Conservation (phyloP, 1,140 invertebrate genomes). For the Trichonephila clavata region DNA sequence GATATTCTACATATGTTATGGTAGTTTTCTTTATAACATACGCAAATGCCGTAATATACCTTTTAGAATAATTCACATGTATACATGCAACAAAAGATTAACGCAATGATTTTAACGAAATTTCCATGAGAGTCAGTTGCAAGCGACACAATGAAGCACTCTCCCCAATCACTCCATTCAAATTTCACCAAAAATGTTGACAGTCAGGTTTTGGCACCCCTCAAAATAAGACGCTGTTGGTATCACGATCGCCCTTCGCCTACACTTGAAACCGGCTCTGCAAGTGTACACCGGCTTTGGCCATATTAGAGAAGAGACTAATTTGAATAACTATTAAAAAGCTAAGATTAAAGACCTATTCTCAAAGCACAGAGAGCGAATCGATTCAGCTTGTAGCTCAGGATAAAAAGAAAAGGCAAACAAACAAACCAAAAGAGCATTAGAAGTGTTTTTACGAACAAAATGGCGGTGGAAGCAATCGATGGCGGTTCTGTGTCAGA, state of each 20-base stretch:
- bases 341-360: not conserved
- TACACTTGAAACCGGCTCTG: slow-evolving; percentile 21
- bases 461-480: not conserved
- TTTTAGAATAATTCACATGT: too few relatives aligned
- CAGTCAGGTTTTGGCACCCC: slow-evolving; percentile 24
- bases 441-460: not conserved
- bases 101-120: not conserved
- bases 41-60: too few relatives aligned
- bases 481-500: too few relatives aligned
- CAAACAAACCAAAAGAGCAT: too few relatives aligned
- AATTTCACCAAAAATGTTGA: slow-evolving; percentile 26
- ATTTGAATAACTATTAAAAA: slow-evolving; percentile 35
- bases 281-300: not conserved
- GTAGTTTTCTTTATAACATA: too few relatives aligned
- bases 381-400: too few relatives aligned
- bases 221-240: not conserved
- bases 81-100: too few relatives aligned
- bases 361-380: too few relatives aligned
- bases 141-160: not conserved
- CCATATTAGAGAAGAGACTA: not conserved
- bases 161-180: not conserved
- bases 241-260: slow-evolving; percentile 16
- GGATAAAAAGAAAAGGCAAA: too few relatives aligned
- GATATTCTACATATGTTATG: too few relatives aligned
- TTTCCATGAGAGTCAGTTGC: not conserved